A percentile compares a stretch with the other conserved stretches of the same genome.
Conservation (phyloP, 2,888 invertebrate genomes). For the Cataglyphis cursor region DNA sequence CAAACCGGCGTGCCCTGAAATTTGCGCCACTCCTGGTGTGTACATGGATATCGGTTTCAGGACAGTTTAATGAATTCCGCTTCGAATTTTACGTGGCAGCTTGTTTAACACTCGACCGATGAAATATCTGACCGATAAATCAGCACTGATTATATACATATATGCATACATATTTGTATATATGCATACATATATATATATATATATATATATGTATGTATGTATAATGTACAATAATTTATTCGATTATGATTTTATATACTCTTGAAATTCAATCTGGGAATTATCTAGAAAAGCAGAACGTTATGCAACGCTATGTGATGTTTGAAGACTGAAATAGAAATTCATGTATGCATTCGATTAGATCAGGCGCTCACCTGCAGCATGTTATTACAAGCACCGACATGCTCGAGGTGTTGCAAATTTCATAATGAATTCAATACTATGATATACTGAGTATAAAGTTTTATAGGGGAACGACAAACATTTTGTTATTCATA, state of each 20-base stretch:
- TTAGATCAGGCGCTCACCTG: conserved; percentile 42
- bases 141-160: not conserved
- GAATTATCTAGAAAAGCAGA: conserved; percentile 17
- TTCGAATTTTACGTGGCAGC: conserved; percentile 34
- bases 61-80: conserved; percentile 63
- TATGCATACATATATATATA: not conserved
- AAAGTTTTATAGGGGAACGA: not conserved
- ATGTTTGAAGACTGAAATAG: conserved; percentile 23
- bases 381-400: conserved; percentile 34
- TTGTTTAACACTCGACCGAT: conserved; percentile 46
- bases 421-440: conserved; percentile 22
- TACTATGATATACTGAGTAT: not conserved
- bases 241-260: not conserved
- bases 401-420: conserved; percentile 40
- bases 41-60: conserved; percentile 64
- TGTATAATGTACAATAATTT: not conserved
- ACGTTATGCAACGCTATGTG: not conserved
- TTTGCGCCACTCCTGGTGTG: conserved; percentile 54
- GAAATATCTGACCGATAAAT: conserved; percentile 39
- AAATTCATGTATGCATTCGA: conserved; percentile 37
- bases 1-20: conserved; percentile 67
- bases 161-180: not conserved
- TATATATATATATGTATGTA: not conserved
- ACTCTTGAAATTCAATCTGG: conserved; percentile 17
- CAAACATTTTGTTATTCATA: not conserved